Base-by-base conservation (phyloP, 1,140 invertebrate genomes). In the Planococcus citri region DNA sequence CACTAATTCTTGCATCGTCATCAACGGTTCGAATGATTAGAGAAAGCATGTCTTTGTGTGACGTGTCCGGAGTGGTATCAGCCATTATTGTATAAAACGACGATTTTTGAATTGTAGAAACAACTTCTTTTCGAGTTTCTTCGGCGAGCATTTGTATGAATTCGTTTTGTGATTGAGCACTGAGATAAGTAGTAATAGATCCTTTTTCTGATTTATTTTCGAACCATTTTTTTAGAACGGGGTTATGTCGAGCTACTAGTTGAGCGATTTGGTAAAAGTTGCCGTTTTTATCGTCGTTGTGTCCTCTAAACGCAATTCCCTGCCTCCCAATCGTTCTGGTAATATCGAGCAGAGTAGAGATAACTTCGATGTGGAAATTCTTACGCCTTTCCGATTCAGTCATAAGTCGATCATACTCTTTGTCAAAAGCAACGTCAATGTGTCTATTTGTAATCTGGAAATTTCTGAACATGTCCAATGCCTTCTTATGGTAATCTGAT, bases 211-310 rank as follows among this genome's bases (percentile, higher is more conserved):
- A 25, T 41, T 10, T 51, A n/a, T 70, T 33, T 38, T 70, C 24
- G 9, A 70, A 24, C 70, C 61, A 70, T n/a, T 17, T 70, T 67
- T 68, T 70, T 20, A 68, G 24, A 38, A 70, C 38, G 25, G 61
- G 6, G 37, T 70, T 68, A 37, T 57, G 61, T 27, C 37, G 37
- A 6, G 70, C 60, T 33, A 68, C 22, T 37, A 70, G 38, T 29
- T 64, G 25, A n/a, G 38, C 27, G 1, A 70, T 67, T 70, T 70
- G 70, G 25, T 67, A 27, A 67, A 70, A 70, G 67, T 70, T 70
- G 29, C 61, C 61, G 68, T 68, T 21, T 67, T 67, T 68, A 17
- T 64, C 60, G 9, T 22, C 12, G 24, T 41, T 57, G 21, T 60
- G 27, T 21, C 33, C 6, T 20, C 61, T 22, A 20, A 68, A 70